Evolutionary conservation across 2,797 vertebrate species (phyloP).

Genomic region (Periparus ater): DNA sequence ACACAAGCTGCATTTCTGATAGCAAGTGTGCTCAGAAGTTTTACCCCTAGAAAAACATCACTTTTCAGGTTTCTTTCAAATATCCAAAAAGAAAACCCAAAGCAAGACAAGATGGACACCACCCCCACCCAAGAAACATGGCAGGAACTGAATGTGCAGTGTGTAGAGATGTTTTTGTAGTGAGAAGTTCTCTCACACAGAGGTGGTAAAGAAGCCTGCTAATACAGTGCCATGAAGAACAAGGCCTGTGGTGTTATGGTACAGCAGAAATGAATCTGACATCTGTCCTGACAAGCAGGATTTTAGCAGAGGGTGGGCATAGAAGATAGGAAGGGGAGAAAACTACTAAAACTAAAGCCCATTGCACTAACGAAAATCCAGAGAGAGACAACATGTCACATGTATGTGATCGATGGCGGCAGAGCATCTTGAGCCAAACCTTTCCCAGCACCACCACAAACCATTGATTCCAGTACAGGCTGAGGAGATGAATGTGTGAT

Average conservation of each 20-base stretch:
- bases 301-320: not conserved
- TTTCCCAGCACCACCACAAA: not conserved
- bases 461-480: not conserved
- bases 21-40: rapidly evolving
- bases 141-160: not conserved
- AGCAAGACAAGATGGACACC: not conserved
- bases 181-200: not conserved
- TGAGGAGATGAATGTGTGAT: not conserved
- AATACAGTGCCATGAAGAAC: rapidly evolving
- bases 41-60: not conserved
- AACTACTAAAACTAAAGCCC: not conserved
- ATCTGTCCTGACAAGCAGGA: not conserved
- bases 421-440: not conserved
- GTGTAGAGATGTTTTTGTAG: not conserved
- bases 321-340: not conserved
- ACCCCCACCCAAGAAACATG: rapidly evolving
- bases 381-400: no score
- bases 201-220: not conserved
- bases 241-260: not conserved
- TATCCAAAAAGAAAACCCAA: not conserved
- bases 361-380: not conserved
- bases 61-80: not conserved
- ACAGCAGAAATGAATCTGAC: not conserved
- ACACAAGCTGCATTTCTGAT: not conserved
- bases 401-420: not conserved